These are phyloP conservation scores for Leucophenga montana DNA, from an alignment of 2,888 invertebrate species.

Conservation along the genomic window DNA sequence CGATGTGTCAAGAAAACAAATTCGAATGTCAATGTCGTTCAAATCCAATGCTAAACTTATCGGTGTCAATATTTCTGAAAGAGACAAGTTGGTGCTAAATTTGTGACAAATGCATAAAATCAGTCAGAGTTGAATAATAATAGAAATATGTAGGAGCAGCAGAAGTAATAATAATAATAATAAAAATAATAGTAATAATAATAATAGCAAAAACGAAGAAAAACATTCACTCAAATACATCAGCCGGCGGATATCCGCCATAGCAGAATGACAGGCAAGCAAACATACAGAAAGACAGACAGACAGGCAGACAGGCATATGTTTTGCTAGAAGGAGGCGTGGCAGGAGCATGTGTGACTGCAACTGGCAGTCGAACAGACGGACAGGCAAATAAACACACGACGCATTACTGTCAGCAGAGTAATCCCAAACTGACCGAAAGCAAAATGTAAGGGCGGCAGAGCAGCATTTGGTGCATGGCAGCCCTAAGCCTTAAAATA, in stretches of 20 bases:
- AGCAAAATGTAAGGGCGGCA: conserved; percentile 47
- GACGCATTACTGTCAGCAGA: conserved; percentile 59
- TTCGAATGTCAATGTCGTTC: no score
- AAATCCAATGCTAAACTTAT: no score
- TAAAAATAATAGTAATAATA: not conserved
- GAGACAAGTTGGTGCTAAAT: not conserved
- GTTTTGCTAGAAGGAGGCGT: not conserved
- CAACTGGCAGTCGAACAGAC: conserved; percentile 27
- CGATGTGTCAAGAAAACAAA: no score
- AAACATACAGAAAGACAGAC: conserved; percentile 18
- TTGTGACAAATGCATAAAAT: conserved; percentile 23
- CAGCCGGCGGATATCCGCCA: conserved; percentile 37
- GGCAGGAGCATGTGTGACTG: conserved; percentile 18
- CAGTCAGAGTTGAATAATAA: not conserved
- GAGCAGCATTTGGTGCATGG: no score
- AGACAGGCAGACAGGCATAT: not conserved
- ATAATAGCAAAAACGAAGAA: not conserved
- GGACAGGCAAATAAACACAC: conserved; percentile 59
- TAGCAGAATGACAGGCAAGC: conserved; percentile 41
- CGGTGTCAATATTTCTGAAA: not conserved
- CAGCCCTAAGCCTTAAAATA: conserved; percentile 18
- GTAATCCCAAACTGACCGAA: conserved; percentile 57
- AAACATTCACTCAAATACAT: conserved; percentile 35
- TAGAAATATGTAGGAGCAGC: not conserved
- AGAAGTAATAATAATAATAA: not conserved